Evolutionary conservation across 2,888 invertebrate species (phyloP).

Genomic region (Lithophane leautieri): DNA sequence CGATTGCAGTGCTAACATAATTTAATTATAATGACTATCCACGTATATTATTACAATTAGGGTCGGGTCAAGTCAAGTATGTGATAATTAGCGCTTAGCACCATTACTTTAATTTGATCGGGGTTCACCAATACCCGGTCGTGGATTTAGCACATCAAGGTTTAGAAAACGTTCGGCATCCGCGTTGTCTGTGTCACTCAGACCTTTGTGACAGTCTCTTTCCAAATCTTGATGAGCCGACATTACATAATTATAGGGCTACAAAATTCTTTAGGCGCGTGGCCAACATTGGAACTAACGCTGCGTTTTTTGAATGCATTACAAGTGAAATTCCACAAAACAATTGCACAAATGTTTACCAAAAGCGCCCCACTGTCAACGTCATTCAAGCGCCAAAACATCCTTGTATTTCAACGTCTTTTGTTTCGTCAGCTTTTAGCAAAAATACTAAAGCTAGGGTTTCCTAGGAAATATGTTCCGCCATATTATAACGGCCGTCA

Average conservation of each 20-base stretch:
- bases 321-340: not conserved
- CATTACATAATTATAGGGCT: not conserved
- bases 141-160: not conserved
- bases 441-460: not conserved
- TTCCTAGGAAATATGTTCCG: not conserved
- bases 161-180: not conserved
- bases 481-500: no score
- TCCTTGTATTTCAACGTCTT: not conserved
- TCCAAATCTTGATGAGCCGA: not conserved
- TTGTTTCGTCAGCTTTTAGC: not conserved
- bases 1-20: not conserved
- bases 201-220: not conserved
- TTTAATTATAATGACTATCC: conserved; percentile 26
- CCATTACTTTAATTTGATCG: conserved; percentile 14
- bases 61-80: conserved; percentile 11
- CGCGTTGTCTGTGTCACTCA: not conserved
- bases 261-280: no score
- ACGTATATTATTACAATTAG: not conserved
- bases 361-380: not conserved
- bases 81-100: conserved; percentile 17
- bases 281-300: not conserved
- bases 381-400: not conserved
- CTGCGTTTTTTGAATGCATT: not conserved
- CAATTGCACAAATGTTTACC: not conserved
- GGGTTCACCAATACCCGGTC: not conserved